Percentiles rank a stretch among this genome's conserved stretches.
Evolutionary conservation across 1,140 invertebrate genomes (phyloP).

Genomic region (Orchesella cincta): DNA sequence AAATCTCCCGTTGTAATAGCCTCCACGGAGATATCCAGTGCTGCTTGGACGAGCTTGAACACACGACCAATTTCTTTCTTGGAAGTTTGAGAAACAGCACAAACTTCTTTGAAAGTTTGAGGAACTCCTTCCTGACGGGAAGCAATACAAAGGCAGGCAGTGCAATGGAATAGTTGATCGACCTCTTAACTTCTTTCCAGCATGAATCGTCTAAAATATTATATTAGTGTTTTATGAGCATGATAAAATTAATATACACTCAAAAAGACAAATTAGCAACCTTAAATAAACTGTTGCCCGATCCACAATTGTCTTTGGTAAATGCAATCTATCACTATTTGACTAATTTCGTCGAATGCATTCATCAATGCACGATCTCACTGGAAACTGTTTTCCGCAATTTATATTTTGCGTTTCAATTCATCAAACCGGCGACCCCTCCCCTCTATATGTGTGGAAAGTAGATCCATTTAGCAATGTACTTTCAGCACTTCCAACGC

Average conservation of each 20-base stretch:
- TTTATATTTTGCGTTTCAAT: constrained; percentile 89
- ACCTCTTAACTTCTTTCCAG: constrained; percentile 93
- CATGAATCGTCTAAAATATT: constrained; percentile 69
- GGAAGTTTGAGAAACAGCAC: constrained; percentile 95
- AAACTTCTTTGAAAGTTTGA: constrained; percentile 98
- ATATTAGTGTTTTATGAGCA: constrained; percentile 5
- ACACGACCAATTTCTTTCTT: constrained; percentile 99
- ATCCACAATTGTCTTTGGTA: constrained; percentile 92
- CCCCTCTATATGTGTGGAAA: constrained; percentile 95
- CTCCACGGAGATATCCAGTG: constrained; percentile 91
- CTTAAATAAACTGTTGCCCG: constrained; percentile 93
- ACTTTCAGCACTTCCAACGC: constrained; percentile 97
- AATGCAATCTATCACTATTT: constrained; percentile 96
- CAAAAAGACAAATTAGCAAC: not conserved
- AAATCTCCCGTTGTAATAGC: constrained; percentile 98
- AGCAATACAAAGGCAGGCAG: constrained; percentile 97
- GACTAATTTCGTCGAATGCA: constrained; percentile 87
- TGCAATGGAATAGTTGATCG: constrained; percentile 96
- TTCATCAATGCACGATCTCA: constrained; percentile 92
- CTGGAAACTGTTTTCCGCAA: constrained; percentile 89
- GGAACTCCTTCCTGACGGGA: constrained; percentile 98
- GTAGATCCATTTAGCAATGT: constrained; percentile 92
- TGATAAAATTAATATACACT: not conserved
- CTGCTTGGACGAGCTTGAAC: constrained; percentile 91
- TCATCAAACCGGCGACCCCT: constrained; percentile 81